phyloP scores from a whole-genome alignment of 2,113 vertebrate genomes.

The Thunnus maccoyii region DNA sequence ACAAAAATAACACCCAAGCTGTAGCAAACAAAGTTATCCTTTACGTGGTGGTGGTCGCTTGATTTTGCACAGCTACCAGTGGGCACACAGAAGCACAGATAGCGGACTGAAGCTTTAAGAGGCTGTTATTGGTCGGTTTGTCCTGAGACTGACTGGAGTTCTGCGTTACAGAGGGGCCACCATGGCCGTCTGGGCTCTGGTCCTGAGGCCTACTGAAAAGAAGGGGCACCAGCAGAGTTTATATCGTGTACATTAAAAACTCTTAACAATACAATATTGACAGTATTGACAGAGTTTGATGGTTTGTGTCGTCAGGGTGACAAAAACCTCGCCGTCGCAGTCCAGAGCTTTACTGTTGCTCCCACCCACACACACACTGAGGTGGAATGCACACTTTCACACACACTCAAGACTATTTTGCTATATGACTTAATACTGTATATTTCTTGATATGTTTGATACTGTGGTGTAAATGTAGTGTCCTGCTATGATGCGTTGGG shows the following conservation, averaged over 20 bases:
- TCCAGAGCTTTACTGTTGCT: slow-evolving; percentile 42
- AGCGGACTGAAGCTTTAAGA: neutral
- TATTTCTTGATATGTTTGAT: slow-evolving; percentile 73
- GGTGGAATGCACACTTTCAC: slow-evolving; percentile 42
- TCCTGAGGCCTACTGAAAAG: neutral
- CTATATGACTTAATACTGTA: slow-evolving; percentile 65
- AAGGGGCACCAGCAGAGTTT: neutral
- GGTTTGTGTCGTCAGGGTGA: slow-evolving; percentile 1
- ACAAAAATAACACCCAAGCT: too few species aligned
- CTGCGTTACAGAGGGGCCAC: neutral
- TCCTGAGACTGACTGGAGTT: neutral
- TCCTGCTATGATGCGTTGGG: slow-evolving; percentile 51
- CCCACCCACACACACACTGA: slow-evolving; percentile 36
- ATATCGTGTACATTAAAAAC: neutral
- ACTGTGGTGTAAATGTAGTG: slow-evolving; percentile 72
- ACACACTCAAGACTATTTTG: slow-evolving; percentile 52
- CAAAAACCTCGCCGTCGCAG: neutral
- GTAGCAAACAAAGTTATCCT: too few species aligned
- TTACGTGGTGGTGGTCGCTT: slow-evolving; percentile 15
- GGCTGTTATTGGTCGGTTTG: neutral
- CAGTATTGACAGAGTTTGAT: neutral
- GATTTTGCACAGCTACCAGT: neutral
- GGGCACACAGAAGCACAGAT: neutral
- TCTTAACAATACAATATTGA: neutral
- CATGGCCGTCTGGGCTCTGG: neutral